A percentile compares a stretch with the other conserved stretches of the same genome.
These are phyloP conservation scores for Chironex yamaguchii DNA, from an alignment of 30 jellyfish, hydroid and myxozoan species.

Conservation along the genomic window DNA sequence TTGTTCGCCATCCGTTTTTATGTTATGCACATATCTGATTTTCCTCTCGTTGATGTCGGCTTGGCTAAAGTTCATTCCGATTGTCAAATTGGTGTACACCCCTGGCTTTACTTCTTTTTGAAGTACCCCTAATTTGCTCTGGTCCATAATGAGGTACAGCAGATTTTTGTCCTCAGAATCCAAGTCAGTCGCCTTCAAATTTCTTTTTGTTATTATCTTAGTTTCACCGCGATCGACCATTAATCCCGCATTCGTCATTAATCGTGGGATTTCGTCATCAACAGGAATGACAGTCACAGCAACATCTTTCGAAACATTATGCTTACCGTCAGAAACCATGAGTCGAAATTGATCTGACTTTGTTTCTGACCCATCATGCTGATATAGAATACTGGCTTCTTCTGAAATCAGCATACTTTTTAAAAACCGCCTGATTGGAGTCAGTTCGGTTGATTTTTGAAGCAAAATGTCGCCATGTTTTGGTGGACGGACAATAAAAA, in stretches of 20 bases:
- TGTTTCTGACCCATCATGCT: conserved; percentile 96
- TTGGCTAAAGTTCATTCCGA: conserved; percentile 92
- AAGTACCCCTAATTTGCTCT: conserved; percentile 76
- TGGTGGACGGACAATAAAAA: conserved; percentile 79
- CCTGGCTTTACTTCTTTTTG: conserved; percentile 45
- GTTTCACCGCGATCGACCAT: conserved; percentile 88
- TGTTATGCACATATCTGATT: conserved; percentile 76
- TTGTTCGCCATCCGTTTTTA: conserved; percentile 72
- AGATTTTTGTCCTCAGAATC: conserved; percentile 80
- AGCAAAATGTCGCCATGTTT: conserved; percentile 87
- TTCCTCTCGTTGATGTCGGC: conserved; percentile 65
- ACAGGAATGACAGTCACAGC: conserved; percentile 81
- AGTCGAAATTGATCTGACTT: conserved; percentile 72
- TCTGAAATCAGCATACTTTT: conserved; percentile 61
- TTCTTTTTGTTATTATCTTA: conserved; percentile 77
- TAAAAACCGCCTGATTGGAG: conserved; percentile 59
- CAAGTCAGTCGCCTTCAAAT: conserved; percentile 84
- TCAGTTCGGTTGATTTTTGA: conserved; percentile 68
- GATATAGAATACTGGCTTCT: conserved; percentile 84
- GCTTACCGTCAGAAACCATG: conserved; percentile 90
- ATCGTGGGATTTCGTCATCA: conserved; percentile 96
- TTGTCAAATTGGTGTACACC: conserved; percentile 58
- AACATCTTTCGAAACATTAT: conserved; percentile 70
- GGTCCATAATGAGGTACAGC: conserved; percentile 70
- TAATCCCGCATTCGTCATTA: conserved; percentile 84